These are phyloP conservation scores for Gambelia wislizenii DNA, from an alignment of 2,797 vertebrate genomes.

Conservation along the genomic window DNA sequence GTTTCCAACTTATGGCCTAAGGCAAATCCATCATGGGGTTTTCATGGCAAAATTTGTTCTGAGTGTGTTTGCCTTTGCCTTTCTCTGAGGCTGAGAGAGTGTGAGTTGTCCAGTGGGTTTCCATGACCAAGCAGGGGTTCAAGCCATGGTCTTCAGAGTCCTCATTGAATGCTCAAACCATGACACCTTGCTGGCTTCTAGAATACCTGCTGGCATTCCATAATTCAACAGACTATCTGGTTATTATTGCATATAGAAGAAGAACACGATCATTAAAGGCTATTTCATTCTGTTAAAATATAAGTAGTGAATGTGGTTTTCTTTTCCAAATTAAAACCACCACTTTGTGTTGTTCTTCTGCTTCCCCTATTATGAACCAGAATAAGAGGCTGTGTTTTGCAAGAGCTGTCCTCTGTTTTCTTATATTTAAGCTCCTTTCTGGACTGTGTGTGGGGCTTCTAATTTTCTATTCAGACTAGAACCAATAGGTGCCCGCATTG, in stretches of 20 bases:
- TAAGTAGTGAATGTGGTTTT: neutral
- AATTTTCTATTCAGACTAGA: neutral
- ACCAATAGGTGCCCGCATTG: neutral
- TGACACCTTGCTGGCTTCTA: too few relatives aligned
- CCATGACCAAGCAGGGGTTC: too few relatives aligned
- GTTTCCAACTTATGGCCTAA: too few relatives aligned
- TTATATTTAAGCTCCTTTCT: neutral
- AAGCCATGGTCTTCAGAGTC: too few relatives aligned
- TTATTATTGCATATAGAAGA: neutral
- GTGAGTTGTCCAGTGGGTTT: too few relatives aligned
- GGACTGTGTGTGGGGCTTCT: neutral
- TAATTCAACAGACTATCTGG: conserved; percentile 25
- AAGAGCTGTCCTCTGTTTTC: neutral
- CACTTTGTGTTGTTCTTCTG: neutral
- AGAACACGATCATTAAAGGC: conserved; percentile 23
- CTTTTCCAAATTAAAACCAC: neutral
- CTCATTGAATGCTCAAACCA: too few relatives aligned
- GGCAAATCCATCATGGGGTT: too few relatives aligned
- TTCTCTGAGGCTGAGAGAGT: too few relatives aligned
- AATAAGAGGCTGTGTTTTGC: neutral
- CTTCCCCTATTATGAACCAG: neutral
- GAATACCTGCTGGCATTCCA: conserved; percentile 14
- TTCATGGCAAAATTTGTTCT: too few relatives aligned
- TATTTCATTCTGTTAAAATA: neutral
- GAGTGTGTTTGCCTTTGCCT: too few relatives aligned